phyloP scores from a whole-genome alignment of 1,140 invertebrate species.

The Pachypeltis micranthus region DNA sequence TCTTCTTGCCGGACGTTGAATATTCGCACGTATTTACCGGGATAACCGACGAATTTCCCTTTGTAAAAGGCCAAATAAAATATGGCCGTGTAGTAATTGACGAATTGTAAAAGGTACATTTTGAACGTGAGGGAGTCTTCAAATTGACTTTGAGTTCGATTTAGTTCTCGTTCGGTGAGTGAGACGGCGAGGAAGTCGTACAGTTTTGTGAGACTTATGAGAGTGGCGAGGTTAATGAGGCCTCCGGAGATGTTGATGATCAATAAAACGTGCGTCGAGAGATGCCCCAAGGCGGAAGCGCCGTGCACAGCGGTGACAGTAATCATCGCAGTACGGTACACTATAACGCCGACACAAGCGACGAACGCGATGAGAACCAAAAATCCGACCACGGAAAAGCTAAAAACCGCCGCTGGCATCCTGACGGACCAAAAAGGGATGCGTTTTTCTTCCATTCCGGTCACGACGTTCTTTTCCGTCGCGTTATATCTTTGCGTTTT shows the following conservation, averaged over 20 bases:
- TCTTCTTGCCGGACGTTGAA: conserved; percentile 73
- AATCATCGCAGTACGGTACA: conserved; percentile 44
- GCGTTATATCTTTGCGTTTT: conserved; percentile 41
- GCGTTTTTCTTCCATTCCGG: conserved; percentile 64
- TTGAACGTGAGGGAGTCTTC: conserved; percentile 94
- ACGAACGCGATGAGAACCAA: conserved; percentile 43
- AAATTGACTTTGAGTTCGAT: conserved; percentile 92
- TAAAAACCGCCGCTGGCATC: conserved; percentile 68
- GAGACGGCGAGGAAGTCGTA: conserved; percentile 82
- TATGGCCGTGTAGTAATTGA: conserved; percentile 97
- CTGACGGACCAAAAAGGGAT: conserved; percentile 81
- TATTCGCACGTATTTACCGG: conserved; percentile 61
- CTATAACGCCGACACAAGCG: background rate
- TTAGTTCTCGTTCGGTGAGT: conserved; percentile 86
- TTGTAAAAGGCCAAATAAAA: conserved; percentile 99
- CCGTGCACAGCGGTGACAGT: conserved; percentile 78
- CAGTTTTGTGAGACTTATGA: conserved; percentile 78
- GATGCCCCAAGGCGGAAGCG: too few species aligned
- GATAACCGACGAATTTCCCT: conserved; percentile 78
- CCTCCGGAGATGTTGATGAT: conserved; percentile 75
- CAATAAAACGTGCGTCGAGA: too few species aligned
- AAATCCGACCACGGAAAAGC: conserved; percentile 69
- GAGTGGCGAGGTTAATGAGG: conserved; percentile 72
- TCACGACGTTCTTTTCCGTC: conserved; percentile 51
- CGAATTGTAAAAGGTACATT: conserved; percentile 94